phyloP scores from a whole-genome alignment of 2,888 invertebrate species.

The Metellina segmentata region DNA sequence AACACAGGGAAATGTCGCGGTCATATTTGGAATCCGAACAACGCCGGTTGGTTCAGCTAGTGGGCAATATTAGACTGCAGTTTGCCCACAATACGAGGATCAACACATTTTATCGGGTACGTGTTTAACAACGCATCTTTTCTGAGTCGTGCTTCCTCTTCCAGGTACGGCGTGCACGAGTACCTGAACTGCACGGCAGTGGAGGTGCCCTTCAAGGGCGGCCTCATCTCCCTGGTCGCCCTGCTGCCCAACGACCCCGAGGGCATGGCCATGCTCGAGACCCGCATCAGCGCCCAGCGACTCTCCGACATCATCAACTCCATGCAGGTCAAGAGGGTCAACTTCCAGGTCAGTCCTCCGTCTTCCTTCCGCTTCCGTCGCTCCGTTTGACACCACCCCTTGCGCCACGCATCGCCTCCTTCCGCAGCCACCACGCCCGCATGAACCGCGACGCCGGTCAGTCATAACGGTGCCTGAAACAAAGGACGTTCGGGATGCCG shows the following conservation, averaged over 20 bases:
- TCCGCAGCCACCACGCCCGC: too few relatives aligned
- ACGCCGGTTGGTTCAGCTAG: too few relatives aligned
- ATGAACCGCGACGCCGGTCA: too few relatives aligned
- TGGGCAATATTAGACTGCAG: too few relatives aligned
- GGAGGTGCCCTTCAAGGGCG: slow-evolving; percentile 78
- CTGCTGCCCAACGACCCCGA: slow-evolving; percentile 77
- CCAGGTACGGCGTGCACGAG: slow-evolving; percentile 74
- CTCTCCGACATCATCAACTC: slow-evolving; percentile 78
- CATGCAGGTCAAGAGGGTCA: slow-evolving; percentile 77
- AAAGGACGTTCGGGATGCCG: too few relatives aligned
- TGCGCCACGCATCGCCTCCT: too few relatives aligned
- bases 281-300: slow-evolving; percentile 78
- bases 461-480: too few relatives aligned
- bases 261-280: slow-evolving; percentile 77
- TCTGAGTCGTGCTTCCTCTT: not conserved
- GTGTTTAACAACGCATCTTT: too few relatives aligned
- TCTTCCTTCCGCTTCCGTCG: not conserved
- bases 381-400: not conserved
- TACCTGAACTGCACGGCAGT: slow-evolving; percentile 78
- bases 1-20: too few relatives aligned
- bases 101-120: too few relatives aligned
- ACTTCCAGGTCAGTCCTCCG: slow-evolving; percentile 77
- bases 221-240: slow-evolving; percentile 77
- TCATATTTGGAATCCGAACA: too few relatives aligned
- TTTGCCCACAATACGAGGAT: too few relatives aligned